Evolutionary conservation across 1,140 invertebrate species (phyloP).

Genomic region (Muscidifurax raptorellus): DNA sequence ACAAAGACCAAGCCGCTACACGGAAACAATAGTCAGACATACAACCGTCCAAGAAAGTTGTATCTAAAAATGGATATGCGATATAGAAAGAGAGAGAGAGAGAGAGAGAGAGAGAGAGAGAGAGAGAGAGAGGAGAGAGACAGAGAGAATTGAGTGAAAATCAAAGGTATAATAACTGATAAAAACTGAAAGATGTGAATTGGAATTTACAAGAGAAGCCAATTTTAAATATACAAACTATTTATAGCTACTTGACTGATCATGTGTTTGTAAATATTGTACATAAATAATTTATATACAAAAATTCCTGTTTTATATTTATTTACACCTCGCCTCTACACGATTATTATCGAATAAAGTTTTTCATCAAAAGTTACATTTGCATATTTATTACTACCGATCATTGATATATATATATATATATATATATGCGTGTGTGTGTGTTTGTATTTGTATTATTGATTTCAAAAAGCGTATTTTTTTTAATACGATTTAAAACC

Average conservation of each 20-base stretch:
- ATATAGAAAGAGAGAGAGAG: slow-evolving; percentile 9
- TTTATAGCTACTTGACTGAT: slow-evolving; percentile 63
- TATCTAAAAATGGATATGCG: slow-evolving; percentile 60
- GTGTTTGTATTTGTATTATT: neutral
- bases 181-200: slow-evolving; percentile 28
- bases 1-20: slow-evolving; percentile 65
- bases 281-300: slow-evolving; percentile 67
- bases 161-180: slow-evolving; percentile 30
- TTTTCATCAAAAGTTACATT: neutral
- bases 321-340: slow-evolving; percentile 3
- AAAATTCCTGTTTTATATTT: slow-evolving; percentile 60
- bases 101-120: neutral
- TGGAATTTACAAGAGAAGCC: slow-evolving; percentile 55
- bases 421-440: neutral
- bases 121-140: too few relatives aligned
- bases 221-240: slow-evolving; percentile 49
- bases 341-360: neutral
- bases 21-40: slow-evolving; percentile 65
- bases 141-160: neutral
- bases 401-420: too few relatives aligned
- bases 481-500: too few relatives aligned
- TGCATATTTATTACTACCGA: neutral
- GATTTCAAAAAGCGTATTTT: neutral
- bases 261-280: slow-evolving; percentile 71
- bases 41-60: slow-evolving; percentile 68